Percentiles rank a stretch among this genome's conserved stretches.
Conservation (phyloP, 2,113 vertebrate genomes). For the Microcebus jonahi region DNA sequence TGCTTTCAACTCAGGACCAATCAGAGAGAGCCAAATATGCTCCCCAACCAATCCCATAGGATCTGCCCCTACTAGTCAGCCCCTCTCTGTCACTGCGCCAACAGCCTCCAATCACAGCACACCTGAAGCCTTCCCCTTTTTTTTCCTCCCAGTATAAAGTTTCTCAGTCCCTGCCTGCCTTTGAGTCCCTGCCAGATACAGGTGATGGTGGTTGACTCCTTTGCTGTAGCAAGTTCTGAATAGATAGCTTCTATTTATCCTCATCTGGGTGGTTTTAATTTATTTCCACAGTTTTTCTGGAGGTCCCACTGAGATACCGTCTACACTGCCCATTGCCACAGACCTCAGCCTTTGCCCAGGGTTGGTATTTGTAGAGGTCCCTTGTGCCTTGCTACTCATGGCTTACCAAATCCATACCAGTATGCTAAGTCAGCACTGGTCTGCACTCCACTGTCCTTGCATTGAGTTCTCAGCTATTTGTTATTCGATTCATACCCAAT, state of each 20-base stretch:
- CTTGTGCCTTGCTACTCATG: background rate
- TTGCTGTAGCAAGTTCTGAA: background rate
- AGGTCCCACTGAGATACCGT: background rate
- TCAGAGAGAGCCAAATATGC: background rate
- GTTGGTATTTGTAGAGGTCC: background rate
- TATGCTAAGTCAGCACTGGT: background rate
- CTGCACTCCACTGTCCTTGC: background rate
- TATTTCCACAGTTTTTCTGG: background rate
- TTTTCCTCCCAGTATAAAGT: background rate
- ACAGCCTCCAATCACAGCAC: background rate
- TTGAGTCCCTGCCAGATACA: background rate
- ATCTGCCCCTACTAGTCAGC: background rate
- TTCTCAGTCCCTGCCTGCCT: background rate
- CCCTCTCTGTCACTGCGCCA: background rate
- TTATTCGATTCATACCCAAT: background rate
- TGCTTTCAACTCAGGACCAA: background rate
- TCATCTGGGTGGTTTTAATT: background rate
- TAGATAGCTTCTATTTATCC: background rate
- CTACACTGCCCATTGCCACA: background rate
- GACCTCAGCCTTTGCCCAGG: background rate
- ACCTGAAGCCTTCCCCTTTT: background rate
- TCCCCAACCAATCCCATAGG: background rate
- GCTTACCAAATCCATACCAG: background rate
- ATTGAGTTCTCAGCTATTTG: background rate
- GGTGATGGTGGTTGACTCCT: background rate